phyloP scores from a whole-genome alignment of 2,113 vertebrate species.

The zebrafish (Danio rerio) region GRCz12tu NC_133180.1:29497501-29498000 shows the following conservation, averaged over 20 bases:
- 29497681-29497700: background rate
- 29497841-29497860: background rate
- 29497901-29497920: too few species aligned
- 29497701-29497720: background rate
- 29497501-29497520: background rate
- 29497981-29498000: too few species aligned
- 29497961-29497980: too few species aligned
- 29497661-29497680: background rate
- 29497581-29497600: background rate
- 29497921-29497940: too few species aligned
- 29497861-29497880: too few species aligned
- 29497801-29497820: background rate
- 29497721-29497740: background rate
- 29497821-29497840: background rate
- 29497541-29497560: background rate
- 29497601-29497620: background rate
- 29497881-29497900: too few species aligned
- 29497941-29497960: too few species aligned
- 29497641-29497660: background rate
- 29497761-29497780: background rate
- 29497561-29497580: background rate
- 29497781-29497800: background rate
- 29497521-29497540: background rate
- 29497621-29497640: background rate
- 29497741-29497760: background rate